phyloP scores from a whole-genome alignment of 2,797 vertebrate genomes.

The Dendrocincla fuliginosa region DNA sequence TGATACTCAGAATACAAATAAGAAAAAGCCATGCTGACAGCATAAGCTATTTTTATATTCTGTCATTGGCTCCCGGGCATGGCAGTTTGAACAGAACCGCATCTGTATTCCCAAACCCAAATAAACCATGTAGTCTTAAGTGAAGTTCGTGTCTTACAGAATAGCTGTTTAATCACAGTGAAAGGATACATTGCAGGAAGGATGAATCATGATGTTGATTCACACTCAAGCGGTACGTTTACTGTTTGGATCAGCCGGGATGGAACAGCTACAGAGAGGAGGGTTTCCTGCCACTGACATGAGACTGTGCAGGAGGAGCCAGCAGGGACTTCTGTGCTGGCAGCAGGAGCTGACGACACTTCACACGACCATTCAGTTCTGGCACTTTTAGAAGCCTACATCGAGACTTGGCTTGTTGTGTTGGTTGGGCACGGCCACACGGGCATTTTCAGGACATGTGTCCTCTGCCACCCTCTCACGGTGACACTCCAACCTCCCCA shows the following conservation, averaged over 20 bases:
- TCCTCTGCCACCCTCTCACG: not conserved
- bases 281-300: not conserved
- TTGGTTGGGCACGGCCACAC: fast-evolving
- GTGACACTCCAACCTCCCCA: fast-evolving
- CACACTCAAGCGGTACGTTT: constrained; percentile 3
- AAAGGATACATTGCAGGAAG: constrained; percentile 19
- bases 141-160: constrained; percentile 58
- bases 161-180: constrained; percentile 34
- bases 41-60: constrained; percentile 82
- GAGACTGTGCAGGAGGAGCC: not conserved
- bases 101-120: constrained; percentile 66
- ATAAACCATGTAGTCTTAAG: constrained; percentile 60
- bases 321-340: not conserved
- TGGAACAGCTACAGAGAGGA: not conserved
- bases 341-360: not conserved
- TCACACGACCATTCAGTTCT: fast-evolving
- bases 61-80: constrained; percentile 66
- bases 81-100: constrained; percentile 60
- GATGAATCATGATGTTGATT: constrained; percentile 33
- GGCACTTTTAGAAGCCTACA: not conserved
- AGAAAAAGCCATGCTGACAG: constrained; percentile 83
- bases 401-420: fast-evolving
- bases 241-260: not conserved
- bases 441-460: not conserved
- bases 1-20: constrained; percentile 83